A percentile compares a stretch with the other conserved stretches of the same genome.
phyloP scores from a whole-genome alignment of 2,888 invertebrate genomes.

The Caenorhabditis japonica region DNA sequence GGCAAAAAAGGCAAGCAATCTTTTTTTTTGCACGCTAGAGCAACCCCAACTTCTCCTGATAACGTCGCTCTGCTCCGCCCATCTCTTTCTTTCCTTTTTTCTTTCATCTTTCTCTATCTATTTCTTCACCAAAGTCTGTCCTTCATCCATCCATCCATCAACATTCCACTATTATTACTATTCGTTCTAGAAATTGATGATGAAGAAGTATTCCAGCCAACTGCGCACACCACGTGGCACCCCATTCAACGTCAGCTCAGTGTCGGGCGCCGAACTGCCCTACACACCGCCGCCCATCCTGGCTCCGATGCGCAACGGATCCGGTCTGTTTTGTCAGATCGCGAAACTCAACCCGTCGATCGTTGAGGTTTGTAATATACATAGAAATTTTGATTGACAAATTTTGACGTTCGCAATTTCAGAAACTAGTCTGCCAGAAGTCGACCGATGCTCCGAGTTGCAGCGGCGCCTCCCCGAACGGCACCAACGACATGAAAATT shows the following conservation, averaged over 20 bases:
- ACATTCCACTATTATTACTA: too few species aligned
- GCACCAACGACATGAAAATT: conserved; percentile 6
- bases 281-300: conserved; percentile 95
- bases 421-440: not conserved
- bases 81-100: not conserved
- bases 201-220: conserved; percentile 60
- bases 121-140: not conserved
- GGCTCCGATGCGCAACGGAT: conserved; percentile 90
- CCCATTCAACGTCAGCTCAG: conserved; percentile 11
- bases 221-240: conserved; percentile 58
- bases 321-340: conserved; percentile 85
- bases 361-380: not conserved
- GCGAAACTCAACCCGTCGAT: conserved; percentile 50
- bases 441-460: conserved; percentile 28
- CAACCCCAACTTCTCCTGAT: conserved; percentile 17
- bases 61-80: conserved; percentile 15
- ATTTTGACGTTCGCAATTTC: too few species aligned
- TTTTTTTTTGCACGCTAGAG: conserved; percentile 17
- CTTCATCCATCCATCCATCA: conserved; percentile 6
- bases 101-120: conserved; percentile 1
- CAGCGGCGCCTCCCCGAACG: not conserved
- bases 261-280: conserved; percentile 77
- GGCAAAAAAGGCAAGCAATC: not conserved
- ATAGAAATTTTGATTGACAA: conserved; percentile 4
- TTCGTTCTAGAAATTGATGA: too few species aligned